Conservation (phyloP, 2,113 vertebrate genomes). For the Cairina moschata region DNA sequence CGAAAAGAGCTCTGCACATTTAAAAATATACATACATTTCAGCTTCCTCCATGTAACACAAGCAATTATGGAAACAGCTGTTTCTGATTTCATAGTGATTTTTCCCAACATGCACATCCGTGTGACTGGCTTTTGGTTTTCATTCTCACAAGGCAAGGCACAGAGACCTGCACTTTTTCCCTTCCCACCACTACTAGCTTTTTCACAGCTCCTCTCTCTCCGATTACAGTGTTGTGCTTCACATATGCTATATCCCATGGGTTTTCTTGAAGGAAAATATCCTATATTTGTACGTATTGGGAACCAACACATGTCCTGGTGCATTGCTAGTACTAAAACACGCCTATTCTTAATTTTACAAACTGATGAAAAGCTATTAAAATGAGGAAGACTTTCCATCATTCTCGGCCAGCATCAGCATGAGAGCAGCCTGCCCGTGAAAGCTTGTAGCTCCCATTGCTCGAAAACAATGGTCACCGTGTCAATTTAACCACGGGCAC, state of each 20-base stretch:
- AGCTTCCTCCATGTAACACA: background rate
- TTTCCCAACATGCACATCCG: background rate
- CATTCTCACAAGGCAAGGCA: background rate
- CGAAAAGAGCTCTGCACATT: background rate
- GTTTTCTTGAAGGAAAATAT: background rate
- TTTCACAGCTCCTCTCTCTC: background rate
- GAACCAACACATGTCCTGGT: background rate
- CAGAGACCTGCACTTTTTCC: background rate
- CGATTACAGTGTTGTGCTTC: background rate
- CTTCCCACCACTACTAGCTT: background rate
- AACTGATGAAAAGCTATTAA: constrained; percentile 40
- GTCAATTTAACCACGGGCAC: background rate
- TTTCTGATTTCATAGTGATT: background rate
- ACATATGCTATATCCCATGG: background rate
- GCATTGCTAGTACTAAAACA: background rate
- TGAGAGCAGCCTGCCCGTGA: constrained; percentile 11
- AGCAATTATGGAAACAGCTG: background rate
- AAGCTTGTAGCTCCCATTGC: background rate
- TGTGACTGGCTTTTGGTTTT: background rate
- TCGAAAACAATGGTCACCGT: background rate
- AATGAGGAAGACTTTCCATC: background rate
- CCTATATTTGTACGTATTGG: background rate
- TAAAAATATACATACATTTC: background rate
- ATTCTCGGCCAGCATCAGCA: background rate
- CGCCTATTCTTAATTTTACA: background rate